Conservation (phyloP, 2,113 vertebrate genomes). For the Brachyistius frenatus region DNA sequence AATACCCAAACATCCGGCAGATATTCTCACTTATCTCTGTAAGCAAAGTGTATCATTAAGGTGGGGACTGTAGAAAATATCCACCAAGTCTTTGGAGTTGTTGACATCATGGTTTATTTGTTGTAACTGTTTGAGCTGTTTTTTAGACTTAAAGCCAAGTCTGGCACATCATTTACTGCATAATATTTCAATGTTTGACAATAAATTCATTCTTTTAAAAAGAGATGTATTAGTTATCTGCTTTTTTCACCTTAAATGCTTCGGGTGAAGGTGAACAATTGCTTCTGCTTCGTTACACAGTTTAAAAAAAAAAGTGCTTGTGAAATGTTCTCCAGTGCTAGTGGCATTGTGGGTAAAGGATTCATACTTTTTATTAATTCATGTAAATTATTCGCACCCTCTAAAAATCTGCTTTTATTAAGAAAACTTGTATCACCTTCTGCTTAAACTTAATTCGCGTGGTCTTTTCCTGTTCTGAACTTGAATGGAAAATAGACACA, state of each 20-base stretch:
- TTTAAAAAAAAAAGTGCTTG: no score
- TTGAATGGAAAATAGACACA: no score
- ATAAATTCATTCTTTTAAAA: constrained; percentile 41
- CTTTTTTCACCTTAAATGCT: neutral
- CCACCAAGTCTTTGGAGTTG: neutral
- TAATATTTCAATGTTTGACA: constrained; percentile 31
- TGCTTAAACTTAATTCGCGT: no score
- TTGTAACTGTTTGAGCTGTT: neutral
- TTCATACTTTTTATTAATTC: no score
- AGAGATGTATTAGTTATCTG: neutral
- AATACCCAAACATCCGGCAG: neutral
- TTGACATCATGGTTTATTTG: neutral
- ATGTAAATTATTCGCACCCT: no score
- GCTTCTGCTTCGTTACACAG: no score
- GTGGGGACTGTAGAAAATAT: neutral
- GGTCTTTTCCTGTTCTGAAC: no score
- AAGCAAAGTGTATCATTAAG: neutral
- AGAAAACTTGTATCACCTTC: no score
- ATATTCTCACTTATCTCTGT: neutral
- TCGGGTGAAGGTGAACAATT: no score
- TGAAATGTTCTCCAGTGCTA: no score
- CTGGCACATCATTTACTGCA: neutral
- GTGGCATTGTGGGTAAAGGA: no score
- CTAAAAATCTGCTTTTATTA: no score
- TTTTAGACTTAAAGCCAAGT: neutral